Evolutionary conservation across 2,797 vertebrate species (phyloP).

Genomic region (Clamator glandarius): DNA sequence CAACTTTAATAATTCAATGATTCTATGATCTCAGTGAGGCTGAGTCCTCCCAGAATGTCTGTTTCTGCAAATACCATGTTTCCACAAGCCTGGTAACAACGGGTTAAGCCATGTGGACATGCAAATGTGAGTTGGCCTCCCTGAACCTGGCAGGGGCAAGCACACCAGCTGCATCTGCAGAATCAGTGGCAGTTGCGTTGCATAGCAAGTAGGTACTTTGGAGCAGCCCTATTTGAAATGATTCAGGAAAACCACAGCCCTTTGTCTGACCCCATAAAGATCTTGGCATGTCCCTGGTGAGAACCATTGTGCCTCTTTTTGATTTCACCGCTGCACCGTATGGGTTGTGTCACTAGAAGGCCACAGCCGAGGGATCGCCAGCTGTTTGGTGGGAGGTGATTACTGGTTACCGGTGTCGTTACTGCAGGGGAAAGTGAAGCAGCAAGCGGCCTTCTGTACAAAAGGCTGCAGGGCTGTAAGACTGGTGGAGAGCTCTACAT

Average conservation of each 20-base stretch:
- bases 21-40: not conserved
- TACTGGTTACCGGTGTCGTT: not conserved
- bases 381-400: not conserved
- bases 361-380: not conserved
- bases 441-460: not conserved
- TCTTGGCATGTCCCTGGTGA: not conserved
- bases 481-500: not conserved
- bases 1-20: too few species aligned
- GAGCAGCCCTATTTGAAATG: not conserved
- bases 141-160: not conserved
- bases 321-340: not conserved
- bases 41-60: not conserved
- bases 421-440: rapidly evolving
- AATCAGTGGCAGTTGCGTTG: not conserved
- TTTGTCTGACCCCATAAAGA: not conserved
- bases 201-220: not conserved
- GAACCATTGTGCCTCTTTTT: not conserved
- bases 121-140: not conserved
- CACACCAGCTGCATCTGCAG: not conserved
- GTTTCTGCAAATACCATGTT: not conserved
- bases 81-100: not conserved
- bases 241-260: not conserved
- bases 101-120: not conserved
- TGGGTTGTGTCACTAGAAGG: not conserved
- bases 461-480: not conserved